A percentile compares a stretch with the other conserved stretches of the same genome.
Conservation (phyloP, 2,888 invertebrate species). For the Onthophagus sagittarius region DNA sequence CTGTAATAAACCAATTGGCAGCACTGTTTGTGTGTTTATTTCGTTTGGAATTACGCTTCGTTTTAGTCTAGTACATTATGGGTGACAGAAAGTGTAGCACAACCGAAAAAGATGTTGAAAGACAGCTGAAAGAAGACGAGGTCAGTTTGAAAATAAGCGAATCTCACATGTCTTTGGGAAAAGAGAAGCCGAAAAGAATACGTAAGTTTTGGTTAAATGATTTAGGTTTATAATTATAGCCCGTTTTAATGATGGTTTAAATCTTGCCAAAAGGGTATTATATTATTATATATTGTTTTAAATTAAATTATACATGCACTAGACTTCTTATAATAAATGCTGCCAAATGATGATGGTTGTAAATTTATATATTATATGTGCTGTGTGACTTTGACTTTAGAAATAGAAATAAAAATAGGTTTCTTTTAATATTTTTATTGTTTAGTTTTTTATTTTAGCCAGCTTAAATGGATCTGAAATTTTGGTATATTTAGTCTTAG, state of each 20-base stretch:
- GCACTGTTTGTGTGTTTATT: not conserved
- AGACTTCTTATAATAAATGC: not conserved
- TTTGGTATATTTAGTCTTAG: slow-evolving; percentile 40
- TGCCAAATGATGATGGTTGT: not conserved
- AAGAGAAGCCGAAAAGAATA: slow-evolving; percentile 23
- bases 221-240: not conserved
- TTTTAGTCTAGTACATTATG: not conserved
- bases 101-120: slow-evolving; percentile 9
- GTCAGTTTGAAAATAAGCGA: slow-evolving; percentile 11
- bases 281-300: not conserved
- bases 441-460: slow-evolving; percentile 34
- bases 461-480: slow-evolving; percentile 43
- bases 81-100: slow-evolving; percentile 1
- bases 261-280: not conserved
- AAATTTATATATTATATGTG: not conserved
- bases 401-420: not conserved
- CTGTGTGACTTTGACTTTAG: not conserved
- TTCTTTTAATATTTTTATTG: not conserved
- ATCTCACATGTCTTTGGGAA: slow-evolving; percentile 17
- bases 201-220: slow-evolving; percentile 22
- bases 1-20: not conserved
- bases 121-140: slow-evolving; percentile 5
- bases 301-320: not conserved
- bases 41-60: not conserved
- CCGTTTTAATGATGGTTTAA: not conserved